Conservation (phyloP, 2,113 vertebrate species). For the Lates calcarifer region DNA sequence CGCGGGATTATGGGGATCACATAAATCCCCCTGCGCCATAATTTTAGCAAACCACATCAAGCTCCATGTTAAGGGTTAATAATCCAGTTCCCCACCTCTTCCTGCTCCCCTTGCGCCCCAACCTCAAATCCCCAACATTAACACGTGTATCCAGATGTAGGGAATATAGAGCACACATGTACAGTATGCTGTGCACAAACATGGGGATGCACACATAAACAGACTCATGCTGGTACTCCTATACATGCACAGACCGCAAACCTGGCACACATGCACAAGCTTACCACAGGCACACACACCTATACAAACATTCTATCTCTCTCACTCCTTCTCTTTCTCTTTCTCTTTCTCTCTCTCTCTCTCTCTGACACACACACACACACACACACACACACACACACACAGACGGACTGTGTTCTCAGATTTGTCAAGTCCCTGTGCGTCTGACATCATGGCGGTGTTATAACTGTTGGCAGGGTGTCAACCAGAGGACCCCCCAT, state of each 20-base stretch:
- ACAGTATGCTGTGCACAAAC: too few species aligned
- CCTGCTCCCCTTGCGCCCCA: constrained; percentile 53
- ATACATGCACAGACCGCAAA: constrained; percentile 29
- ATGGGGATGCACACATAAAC: constrained; percentile 28
- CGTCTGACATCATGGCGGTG: constrained; percentile 83
- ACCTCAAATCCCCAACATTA: constrained; percentile 72
- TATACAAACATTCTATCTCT: too few species aligned
- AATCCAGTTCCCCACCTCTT: constrained; percentile 78
- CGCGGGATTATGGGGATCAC: constrained; percentile 80
- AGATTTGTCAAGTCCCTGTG: constrained; percentile 64
- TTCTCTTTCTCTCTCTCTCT: too few species aligned
- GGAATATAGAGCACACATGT: constrained; percentile 29
- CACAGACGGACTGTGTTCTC: constrained; percentile 50
- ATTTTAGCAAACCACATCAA: constrained; percentile 82
- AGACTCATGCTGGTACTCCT: constrained; percentile 9
- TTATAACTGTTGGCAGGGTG: constrained; percentile 84
- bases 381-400: constrained; percentile 25
- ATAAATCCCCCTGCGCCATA: constrained; percentile 73
- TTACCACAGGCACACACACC: constrained; percentile 31
- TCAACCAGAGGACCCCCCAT: constrained; percentile 40
- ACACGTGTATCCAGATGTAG: constrained; percentile 62
- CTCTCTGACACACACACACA: constrained; percentile 26
- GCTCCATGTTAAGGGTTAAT: constrained; percentile 83
- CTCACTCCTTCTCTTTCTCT: too few species aligned
- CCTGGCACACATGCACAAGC: constrained; percentile 7